Evolutionary conservation across 2,888 invertebrate species (phyloP).

Genomic region (Drosophila kuntzei): DNA sequence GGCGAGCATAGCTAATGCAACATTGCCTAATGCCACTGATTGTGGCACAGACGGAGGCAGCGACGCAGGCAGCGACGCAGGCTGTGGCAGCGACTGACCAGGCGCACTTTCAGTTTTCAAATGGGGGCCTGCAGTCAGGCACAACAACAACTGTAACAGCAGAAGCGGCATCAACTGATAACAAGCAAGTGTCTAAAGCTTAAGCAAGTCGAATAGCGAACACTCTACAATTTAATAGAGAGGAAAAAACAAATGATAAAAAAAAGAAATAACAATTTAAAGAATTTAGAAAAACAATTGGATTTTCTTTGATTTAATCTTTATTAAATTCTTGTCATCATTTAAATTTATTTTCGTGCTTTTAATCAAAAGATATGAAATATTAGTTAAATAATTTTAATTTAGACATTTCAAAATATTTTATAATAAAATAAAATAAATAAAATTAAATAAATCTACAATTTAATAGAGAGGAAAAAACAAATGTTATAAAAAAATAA

Average conservation of each 20-base stretch:
- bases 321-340: no score
- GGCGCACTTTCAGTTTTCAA: slow-evolving; percentile 79
- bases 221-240: slow-evolving; percentile 24
- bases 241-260: neutral
- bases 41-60: slow-evolving; percentile 9
- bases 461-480: neutral
- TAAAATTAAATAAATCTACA: no score
- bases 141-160: slow-evolving; percentile 49
- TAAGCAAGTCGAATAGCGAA: slow-evolving; percentile 19
- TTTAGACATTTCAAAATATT: no score
- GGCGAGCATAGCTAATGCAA: slow-evolving; percentile 70
- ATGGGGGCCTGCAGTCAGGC: slow-evolving; percentile 40
- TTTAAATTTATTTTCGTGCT: no score
- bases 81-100: slow-evolving; percentile 42
- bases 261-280: neutral
- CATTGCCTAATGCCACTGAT: slow-evolving; percentile 68
- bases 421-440: no score
- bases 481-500: neutral
- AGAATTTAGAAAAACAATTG: no score
- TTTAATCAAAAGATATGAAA: no score
- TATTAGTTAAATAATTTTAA: no score
- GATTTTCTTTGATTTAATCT: no score
- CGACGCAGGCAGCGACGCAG: neutral
- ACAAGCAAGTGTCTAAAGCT: slow-evolving; percentile 41
- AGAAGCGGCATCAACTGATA: slow-evolving; percentile 58